phyloP scores from a whole-genome alignment of 53 echinoderm and acorn worm species.

The Mesocentrotus franciscanus region DNA sequence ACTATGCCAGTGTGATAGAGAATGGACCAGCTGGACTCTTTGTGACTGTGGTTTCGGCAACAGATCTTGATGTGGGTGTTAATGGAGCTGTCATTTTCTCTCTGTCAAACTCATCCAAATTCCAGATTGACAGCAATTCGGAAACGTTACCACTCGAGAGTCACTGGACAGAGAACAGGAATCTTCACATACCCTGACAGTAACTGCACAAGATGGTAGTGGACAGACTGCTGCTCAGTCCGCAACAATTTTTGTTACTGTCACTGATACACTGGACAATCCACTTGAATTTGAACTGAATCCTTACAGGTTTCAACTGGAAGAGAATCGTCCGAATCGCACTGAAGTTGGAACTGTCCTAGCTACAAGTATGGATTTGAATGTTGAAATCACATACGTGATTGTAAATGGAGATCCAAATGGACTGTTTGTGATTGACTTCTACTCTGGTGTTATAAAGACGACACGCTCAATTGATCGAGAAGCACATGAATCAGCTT shows the following conservation, averaged over 20 bases:
- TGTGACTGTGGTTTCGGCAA: slow-evolving; percentile 80
- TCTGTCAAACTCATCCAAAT: slow-evolving; percentile 68
- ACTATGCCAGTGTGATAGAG: slow-evolving; percentile 80
- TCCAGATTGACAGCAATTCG: slow-evolving; percentile 73
- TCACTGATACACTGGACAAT: slow-evolving; percentile 85
- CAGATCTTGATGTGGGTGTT: slow-evolving; percentile 79
- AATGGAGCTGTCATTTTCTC: slow-evolving; percentile 78
- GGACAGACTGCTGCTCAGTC: slow-evolving; percentile 60
- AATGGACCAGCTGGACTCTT: slow-evolving; percentile 78
- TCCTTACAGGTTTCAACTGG: slow-evolving; percentile 77
- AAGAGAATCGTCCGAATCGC: slow-evolving; percentile 73
- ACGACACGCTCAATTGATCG: slow-evolving; percentile 76
- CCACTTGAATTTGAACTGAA: slow-evolving; percentile 78
- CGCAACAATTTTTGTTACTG: slow-evolving; percentile 75
- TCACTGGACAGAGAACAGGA: slow-evolving; percentile 82
- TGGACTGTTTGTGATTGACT: slow-evolving; percentile 81
- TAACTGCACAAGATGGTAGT: slow-evolving; percentile 79
- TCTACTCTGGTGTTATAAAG: slow-evolving; percentile 72
- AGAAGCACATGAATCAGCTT: slow-evolving; percentile 68
- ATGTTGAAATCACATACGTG: slow-evolving; percentile 79
- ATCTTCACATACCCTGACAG: slow-evolving; percentile 73
- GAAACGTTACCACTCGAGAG: slow-evolving; percentile 74
- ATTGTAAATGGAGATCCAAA: slow-evolving; percentile 89
- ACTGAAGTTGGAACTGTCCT: slow-evolving; percentile 79
- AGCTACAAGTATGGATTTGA: slow-evolving; percentile 81